A percentile compares a stretch with the other conserved stretches of the same genome.
Evolutionary conservation across 2,113 vertebrate genomes (phyloP).

Genomic region (Marmota flaviventris): DNA sequence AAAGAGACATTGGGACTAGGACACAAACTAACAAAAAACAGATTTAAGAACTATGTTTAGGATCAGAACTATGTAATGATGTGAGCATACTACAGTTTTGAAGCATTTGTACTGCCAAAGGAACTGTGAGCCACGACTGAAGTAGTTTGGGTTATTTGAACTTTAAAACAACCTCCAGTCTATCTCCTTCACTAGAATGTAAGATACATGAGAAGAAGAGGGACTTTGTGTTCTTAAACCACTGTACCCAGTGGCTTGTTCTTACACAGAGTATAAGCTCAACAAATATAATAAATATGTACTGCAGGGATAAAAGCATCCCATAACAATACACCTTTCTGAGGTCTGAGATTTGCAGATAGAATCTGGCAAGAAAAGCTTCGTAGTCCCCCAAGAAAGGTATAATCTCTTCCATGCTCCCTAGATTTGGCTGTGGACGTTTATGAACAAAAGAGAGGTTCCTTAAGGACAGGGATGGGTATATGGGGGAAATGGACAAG

Average conservation of each 20-base stretch:
- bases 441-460: not conserved
- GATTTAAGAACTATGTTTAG: slow-evolving; percentile 45
- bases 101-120: slow-evolving; percentile 49
- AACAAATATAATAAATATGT: not conserved
- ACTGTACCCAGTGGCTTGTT: not conserved
- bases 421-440: not conserved
- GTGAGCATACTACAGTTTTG: not conserved
- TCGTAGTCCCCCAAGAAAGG: not conserved
- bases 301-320: not conserved
- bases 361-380: not conserved
- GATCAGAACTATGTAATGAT: slow-evolving; percentile 51
- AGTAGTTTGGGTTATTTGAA: slow-evolving; percentile 1
- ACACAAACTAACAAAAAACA: slow-evolving; percentile 30
- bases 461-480: not conserved
- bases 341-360: not conserved
- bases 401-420: not conserved
- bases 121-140: slow-evolving; percentile 35
- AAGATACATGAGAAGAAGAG: not conserved
- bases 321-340: not conserved
- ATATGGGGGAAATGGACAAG: not conserved
- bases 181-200: not conserved
- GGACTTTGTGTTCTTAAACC: not conserved
- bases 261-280: not conserved
- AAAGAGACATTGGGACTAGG: not conserved
- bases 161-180: slow-evolving; percentile 21